These are phyloP conservation scores for Calonectris borealis DNA, from an alignment of 2,113 vertebrate species.

Conservation along the genomic window DNA sequence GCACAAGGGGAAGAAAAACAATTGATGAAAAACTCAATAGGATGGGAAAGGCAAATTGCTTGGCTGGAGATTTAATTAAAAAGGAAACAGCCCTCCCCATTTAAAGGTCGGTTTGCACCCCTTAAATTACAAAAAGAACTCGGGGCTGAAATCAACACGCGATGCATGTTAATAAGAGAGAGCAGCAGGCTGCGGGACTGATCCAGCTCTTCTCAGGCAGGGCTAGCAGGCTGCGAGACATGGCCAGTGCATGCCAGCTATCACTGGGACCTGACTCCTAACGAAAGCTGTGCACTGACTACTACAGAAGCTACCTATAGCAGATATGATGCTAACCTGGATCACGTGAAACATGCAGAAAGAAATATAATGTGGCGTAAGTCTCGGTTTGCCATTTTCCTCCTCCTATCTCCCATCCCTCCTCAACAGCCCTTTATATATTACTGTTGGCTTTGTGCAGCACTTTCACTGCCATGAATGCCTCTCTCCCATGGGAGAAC, in stretches of 20 bases:
- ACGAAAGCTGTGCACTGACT: neutral
- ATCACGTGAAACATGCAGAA: neutral
- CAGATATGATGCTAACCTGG: neutral
- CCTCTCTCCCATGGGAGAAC: slow-evolving; percentile 26
- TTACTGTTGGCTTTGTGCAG: slow-evolving; percentile 9
- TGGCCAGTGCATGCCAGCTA: neutral
- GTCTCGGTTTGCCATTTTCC: neutral
- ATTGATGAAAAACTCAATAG: slow-evolving; percentile 73
- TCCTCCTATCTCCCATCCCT: neutral
- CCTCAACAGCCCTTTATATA: neutral
- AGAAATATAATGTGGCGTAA: neutral
- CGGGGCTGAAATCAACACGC: neutral
- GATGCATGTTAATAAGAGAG: slow-evolving; percentile 35
- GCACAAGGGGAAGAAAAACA: slow-evolving; percentile 54
- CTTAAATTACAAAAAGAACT: slow-evolving; percentile 53
- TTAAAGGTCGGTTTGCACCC: slow-evolving; percentile 65
- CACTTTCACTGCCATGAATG: neutral
- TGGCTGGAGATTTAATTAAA: slow-evolving; percentile 76
- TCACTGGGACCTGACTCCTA: neutral
- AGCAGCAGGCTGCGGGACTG: neutral
- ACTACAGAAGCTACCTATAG: neutral
- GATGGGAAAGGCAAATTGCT: slow-evolving; percentile 72
- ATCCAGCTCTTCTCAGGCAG: neutral
- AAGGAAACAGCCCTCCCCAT: slow-evolving; percentile 65
- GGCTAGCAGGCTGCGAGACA: neutral